A percentile compares a stretch with the other conserved stretches of the same genome.
These are phyloP conservation scores for Arenicola marina DNA, from an alignment of 2,888 invertebrate species.

Conservation along the genomic window DNA sequence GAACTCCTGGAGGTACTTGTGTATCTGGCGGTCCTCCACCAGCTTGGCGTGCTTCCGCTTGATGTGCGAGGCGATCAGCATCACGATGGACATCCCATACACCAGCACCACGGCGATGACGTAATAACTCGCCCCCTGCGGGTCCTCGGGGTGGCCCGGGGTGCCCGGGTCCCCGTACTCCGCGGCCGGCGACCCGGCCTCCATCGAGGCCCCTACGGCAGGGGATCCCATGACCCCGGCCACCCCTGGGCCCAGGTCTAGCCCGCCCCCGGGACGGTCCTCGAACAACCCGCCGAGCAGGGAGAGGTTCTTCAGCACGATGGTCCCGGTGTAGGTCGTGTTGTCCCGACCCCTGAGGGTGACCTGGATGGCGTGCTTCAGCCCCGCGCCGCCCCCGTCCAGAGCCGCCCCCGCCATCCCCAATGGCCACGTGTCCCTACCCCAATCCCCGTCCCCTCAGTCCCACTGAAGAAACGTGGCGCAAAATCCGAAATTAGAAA, in stretches of 20 bases:
- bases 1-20: conserved; percentile 39
- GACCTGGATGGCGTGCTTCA: conserved; percentile 14
- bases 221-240: not conserved
- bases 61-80: conserved; percentile 60
- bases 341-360: conserved; percentile 26
- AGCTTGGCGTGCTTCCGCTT: conserved; percentile 38
- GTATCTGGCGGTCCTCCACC: conserved; percentile 35
- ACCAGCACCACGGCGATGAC: conserved; percentile 59
- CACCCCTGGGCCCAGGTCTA: not conserved
- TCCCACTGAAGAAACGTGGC: too few relatives aligned
- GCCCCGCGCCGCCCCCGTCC: not conserved
- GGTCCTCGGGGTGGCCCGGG: conserved; percentile 5
- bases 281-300: not conserved
- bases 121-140: conserved; percentile 53
- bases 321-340: conserved; percentile 28
- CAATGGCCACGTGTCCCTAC: too few relatives aligned
- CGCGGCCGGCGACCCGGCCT: not conserved
- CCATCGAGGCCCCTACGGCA: not conserved
- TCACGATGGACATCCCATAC: conserved; percentile 58
- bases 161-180: not conserved
- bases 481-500: too few relatives aligned
- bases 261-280: not conserved
- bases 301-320: conserved; percentile 27
- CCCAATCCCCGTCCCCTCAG: too few relatives aligned
- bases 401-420: too few relatives aligned